These are phyloP conservation scores for Thecocarcelia acutangulata DNA, from an alignment of 2,888 invertebrate genomes.

Conservation along the genomic window DNA sequence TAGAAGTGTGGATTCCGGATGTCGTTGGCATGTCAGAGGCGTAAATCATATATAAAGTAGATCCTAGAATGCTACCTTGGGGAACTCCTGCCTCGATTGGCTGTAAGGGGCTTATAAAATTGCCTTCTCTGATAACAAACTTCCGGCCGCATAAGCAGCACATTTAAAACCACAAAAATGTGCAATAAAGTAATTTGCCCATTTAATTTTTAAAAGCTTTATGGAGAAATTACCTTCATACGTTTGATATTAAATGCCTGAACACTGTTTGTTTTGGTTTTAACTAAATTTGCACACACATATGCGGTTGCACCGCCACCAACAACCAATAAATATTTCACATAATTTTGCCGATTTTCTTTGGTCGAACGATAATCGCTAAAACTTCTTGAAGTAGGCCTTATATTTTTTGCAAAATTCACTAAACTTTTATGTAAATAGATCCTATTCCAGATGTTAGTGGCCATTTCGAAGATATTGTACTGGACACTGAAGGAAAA, in stretches of 20 bases:
- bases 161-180: too few species aligned
- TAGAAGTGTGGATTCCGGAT: too few species aligned
- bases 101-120: too few species aligned
- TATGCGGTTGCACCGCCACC: conserved; percentile 82
- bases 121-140: too few species aligned
- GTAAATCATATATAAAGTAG: too few species aligned
- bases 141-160: too few species aligned
- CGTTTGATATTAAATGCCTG: conserved; percentile 82
- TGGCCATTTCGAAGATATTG: conserved; percentile 35
- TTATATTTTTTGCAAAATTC: conserved; percentile 66
- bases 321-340: conserved; percentile 76
- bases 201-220: too few species aligned
- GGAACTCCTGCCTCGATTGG: too few species aligned
- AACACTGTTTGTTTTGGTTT: conserved; percentile 79
- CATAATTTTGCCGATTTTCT: conserved; percentile 71
- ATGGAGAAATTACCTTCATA: conserved; percentile 72
- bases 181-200: too few species aligned
- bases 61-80: too few species aligned
- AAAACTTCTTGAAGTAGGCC: conserved; percentile 74
- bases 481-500: conserved; percentile 16
- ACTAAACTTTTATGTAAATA: conserved; percentile 53
- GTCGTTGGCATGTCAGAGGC: too few species aligned
- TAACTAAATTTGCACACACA: conserved; percentile 81
- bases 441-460: conserved; percentile 29
- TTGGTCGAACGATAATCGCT: conserved; percentile 71